phyloP scores from a whole-genome alignment of 1,140 invertebrate species.

The Plutomurus gul region DNA sequence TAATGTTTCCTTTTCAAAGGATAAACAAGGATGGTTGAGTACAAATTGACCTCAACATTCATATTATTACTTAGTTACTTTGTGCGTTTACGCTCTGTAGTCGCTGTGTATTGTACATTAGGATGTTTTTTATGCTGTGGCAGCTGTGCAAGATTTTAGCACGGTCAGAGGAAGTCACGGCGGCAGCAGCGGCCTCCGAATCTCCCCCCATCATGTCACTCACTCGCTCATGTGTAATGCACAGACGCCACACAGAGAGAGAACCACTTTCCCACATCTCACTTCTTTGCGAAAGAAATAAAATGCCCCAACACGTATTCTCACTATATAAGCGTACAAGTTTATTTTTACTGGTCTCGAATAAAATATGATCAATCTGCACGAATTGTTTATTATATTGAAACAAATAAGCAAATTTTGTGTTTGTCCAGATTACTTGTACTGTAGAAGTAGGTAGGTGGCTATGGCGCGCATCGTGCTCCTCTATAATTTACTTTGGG shows the following conservation, averaged over 20 bases:
- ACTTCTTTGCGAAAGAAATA: constrained; percentile 1
- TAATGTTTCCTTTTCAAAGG: no score
- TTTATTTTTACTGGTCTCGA: neutral
- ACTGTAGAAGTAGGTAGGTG: no score
- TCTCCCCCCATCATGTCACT: constrained; percentile 14
- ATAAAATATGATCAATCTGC: no score
- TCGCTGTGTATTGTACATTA: neutral
- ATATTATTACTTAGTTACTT: neutral
- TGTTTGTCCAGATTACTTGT: no score
- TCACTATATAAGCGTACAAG: neutral
- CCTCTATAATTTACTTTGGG: no score
- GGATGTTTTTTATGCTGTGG: no score
- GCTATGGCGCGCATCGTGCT: no score
- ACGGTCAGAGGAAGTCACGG: constrained; percentile 5
- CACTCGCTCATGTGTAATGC: neutral
- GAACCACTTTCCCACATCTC: constrained; percentile 11
- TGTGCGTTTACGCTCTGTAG: neutral
- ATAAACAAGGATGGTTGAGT: no score
- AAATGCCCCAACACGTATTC: constrained; percentile 11
- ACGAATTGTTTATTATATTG: no score
- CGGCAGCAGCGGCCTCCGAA: constrained; percentile 7
- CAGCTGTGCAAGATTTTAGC: neutral
- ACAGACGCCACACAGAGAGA: neutral
- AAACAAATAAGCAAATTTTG: no score
- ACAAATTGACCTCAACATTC: no score